Conservation (phyloP, 2,888 invertebrate species). For the Drosophila diplacantha region DNA sequence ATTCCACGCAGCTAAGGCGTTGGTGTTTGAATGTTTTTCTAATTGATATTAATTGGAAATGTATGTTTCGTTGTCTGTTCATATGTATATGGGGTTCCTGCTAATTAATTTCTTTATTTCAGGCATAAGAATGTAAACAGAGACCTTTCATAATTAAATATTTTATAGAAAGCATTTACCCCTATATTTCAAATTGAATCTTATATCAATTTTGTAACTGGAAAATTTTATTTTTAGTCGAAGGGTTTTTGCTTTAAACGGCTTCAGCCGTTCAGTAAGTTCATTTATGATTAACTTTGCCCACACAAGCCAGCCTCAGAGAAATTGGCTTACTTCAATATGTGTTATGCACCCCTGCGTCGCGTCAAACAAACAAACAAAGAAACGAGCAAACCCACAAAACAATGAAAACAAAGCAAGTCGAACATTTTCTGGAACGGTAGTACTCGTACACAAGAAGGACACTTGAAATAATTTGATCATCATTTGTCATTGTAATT, state of each 20-base stretch:
- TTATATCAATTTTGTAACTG: too few relatives aligned
- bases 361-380: slow-evolving; percentile 19
- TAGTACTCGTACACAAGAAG: slow-evolving; percentile 6
- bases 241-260: not conserved
- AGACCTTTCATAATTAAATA: not conserved
- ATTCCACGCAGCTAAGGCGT: not conserved
- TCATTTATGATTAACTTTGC: slow-evolving; percentile 25
- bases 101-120: not conserved
- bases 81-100: not conserved
- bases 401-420: slow-evolving; percentile 26
- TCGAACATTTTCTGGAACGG: slow-evolving; percentile 41
- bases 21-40: slow-evolving; percentile 6
- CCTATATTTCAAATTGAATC: not conserved
- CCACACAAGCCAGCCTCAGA: slow-evolving; percentile 29
- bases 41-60: slow-evolving; percentile 39
- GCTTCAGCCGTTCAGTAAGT: not conserved
- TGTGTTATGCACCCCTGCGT: slow-evolving; percentile 39
- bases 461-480: slow-evolving; percentile 1
- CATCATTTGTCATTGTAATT: too few relatives aligned
- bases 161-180: not conserved
- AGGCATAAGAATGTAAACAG: not conserved
- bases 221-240: too few relatives aligned
- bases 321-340: slow-evolving; percentile 65
- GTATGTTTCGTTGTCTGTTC: not conserved
- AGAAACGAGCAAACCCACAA: slow-evolving; percentile 13